Evolutionary conservation across 2,888 invertebrate genomes (phyloP).

Genomic region (Cosmopolites sordidus): DNA sequence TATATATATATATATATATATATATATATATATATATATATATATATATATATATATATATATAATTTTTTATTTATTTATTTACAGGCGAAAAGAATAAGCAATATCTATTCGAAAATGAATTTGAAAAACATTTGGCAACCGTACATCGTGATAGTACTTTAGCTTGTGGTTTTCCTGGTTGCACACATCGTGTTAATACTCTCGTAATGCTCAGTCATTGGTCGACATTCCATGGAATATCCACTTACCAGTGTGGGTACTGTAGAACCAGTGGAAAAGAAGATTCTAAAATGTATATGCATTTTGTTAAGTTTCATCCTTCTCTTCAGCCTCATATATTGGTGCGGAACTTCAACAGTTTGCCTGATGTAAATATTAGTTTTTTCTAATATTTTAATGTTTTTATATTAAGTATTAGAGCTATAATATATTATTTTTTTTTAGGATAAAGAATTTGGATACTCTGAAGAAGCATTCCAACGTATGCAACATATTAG

Average conservation of each 20-base stretch:
- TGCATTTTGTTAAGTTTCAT: constrained; percentile 30
- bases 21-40: too few relatives aligned
- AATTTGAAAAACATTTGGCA: constrained; percentile 42
- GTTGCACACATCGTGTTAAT: constrained; percentile 20
- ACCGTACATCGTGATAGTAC: constrained; percentile 36
- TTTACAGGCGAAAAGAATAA: constrained; percentile 28
- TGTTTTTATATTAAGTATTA: too few relatives aligned
- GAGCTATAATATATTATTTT: too few relatives aligned
- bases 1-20: too few relatives aligned
- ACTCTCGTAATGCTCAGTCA: constrained; percentile 49
- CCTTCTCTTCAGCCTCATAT: constrained; percentile 28
- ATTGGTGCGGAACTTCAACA: constrained; percentile 8
- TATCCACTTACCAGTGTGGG: constrained; percentile 43
- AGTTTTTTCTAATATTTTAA: too few relatives aligned
- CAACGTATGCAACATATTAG: constrained; percentile 24
- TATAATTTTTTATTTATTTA: too few relatives aligned
- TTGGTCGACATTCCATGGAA: constrained; percentile 46
- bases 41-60: too few relatives aligned
- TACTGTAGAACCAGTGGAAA: constrained; percentile 29
- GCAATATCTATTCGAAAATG: constrained; percentile 33
- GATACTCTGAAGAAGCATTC: constrained; percentile 32
- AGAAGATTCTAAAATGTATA: constrained; percentile 28
- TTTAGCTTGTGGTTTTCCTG: constrained; percentile 30
- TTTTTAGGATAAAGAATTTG: constrained; percentile 20
- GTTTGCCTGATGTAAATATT: too few relatives aligned